A percentile compares a stretch with the other conserved stretches of the same genome.
Conservation (phyloP, 2,113 vertebrate genomes). For the Riparia riparia region DNA sequence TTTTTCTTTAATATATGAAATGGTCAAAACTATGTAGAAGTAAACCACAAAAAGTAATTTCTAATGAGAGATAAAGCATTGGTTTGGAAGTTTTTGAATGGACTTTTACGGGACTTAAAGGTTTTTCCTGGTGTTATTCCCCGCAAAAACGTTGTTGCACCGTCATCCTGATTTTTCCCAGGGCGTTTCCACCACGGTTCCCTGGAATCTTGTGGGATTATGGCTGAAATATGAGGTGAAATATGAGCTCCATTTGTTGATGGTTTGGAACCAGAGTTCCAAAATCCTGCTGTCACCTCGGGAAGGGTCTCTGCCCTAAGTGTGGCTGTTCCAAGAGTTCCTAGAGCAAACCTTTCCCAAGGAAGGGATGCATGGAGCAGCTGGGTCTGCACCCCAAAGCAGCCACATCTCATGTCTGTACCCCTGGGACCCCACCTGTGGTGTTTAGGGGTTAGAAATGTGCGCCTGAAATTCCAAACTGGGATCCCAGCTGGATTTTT, state of each 20-base stretch:
- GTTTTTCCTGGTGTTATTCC: background rate
- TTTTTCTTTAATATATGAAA: background rate
- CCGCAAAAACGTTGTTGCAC: accelerated
- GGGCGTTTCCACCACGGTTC: background rate
- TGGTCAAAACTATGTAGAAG: background rate
- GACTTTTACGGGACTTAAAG: background rate
- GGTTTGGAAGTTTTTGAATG: background rate
- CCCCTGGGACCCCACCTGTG: background rate
- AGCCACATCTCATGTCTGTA: accelerated
- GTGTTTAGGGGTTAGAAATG: accelerated
- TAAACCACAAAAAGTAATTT: background rate
- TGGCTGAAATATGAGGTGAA: background rate
- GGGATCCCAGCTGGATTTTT: background rate
- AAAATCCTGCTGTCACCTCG: background rate
- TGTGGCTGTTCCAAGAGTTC: accelerated
- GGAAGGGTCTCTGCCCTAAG: background rate
- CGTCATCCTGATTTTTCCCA: background rate
- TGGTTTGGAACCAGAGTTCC: background rate
- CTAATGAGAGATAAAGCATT: background rate
- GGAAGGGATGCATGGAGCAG: accelerated
- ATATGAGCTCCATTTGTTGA: background rate
- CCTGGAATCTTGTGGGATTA: background rate
- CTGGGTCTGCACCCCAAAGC: background rate
- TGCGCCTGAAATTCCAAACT: accelerated
- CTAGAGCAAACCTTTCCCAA: background rate